These are phyloP conservation scores for Galago senegalensis DNA, from an alignment of 2,797 vertebrate species.

Conservation along the genomic window DNA sequence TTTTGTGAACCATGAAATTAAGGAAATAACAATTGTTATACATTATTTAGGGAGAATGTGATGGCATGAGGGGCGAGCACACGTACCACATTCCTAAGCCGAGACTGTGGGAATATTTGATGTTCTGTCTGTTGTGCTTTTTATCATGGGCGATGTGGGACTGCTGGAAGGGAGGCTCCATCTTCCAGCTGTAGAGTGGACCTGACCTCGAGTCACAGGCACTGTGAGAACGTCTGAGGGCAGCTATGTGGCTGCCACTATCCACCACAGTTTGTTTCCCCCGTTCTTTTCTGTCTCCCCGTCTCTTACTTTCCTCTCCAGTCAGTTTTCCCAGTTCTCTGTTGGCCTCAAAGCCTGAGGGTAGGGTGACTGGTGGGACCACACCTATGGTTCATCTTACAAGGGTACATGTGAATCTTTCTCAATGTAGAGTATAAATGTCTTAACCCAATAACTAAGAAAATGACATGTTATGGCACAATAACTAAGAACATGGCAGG, in stretches of 20 bases:
- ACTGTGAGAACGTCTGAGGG: neutral
- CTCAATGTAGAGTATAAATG: too few species aligned
- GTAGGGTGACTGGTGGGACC: too few species aligned
- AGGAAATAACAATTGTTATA: neutral
- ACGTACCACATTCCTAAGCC: neutral
- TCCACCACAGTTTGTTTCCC: neutral
- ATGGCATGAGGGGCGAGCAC: neutral
- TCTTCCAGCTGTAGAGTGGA: neutral
- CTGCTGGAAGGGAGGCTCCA: neutral
- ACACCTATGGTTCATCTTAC: too few species aligned
- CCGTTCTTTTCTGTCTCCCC: neutral
- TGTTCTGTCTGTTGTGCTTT: neutral
- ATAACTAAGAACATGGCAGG: too few species aligned
- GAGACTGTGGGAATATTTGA: neutral
- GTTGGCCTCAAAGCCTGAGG: neutral
- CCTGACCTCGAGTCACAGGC: neutral
- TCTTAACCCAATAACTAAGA: too few species aligned
- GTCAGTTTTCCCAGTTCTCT: neutral
- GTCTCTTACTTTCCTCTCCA: neutral
- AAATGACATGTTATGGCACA: too few species aligned
- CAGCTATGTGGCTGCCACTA: neutral
- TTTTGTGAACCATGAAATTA: conserved; percentile 22
- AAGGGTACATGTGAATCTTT: too few species aligned
- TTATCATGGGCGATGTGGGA: neutral
- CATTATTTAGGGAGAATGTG: neutral